Base-by-base conservation (phyloP, 2,797 vertebrate species). In the Channallabes apus region DNA sequence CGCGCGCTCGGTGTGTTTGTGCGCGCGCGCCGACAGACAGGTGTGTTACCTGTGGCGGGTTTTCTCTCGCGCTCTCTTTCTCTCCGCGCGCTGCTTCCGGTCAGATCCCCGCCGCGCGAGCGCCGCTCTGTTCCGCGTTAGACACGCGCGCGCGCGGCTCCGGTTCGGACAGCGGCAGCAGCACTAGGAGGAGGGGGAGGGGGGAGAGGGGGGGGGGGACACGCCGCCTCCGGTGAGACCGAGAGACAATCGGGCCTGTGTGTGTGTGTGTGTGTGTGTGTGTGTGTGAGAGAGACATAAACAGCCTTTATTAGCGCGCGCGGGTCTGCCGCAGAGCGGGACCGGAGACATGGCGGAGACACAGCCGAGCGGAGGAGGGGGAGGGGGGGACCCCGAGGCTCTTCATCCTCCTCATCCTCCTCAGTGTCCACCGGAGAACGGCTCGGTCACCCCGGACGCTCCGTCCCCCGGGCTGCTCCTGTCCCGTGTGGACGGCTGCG, bases 401-500 rank as follows among this genome's bases (percentile, higher is more conserved):
- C 29, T 38, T 24, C 56, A 56, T 29, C 73, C 6, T 51, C 71
- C 1, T 32, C 64, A 0, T 54, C 71, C 14, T 54, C 72, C 24
- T 65, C 64, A 93, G 82, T 93, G 91, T 80, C 94, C 93, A 56
- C 93, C 94, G 87, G 95, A 96, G 92, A 96, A 96, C 93, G 95
- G 95, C 89, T 95, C 94, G 88, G 94, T 96, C 90, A 92, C 82
- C 87, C 94, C 73, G 94, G 77, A 79, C 95, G 79, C 84, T 82
- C 92, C 71, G 88, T 61, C 92, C 72, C 87, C 93, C 84, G 93
- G 85, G 64, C 80, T 96, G 92, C 62, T 79, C 32, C 95, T 98
- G 84, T 92, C 97, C 89, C 97, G 96, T 91, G 95, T 97, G 86
- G 98, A 99, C 88, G 91, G 92, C 51, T 94, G 94, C 2, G 96